These are phyloP conservation scores for Florisuga fusca DNA, from an alignment of 2,797 vertebrate genomes.

Conservation along the genomic window DNA sequence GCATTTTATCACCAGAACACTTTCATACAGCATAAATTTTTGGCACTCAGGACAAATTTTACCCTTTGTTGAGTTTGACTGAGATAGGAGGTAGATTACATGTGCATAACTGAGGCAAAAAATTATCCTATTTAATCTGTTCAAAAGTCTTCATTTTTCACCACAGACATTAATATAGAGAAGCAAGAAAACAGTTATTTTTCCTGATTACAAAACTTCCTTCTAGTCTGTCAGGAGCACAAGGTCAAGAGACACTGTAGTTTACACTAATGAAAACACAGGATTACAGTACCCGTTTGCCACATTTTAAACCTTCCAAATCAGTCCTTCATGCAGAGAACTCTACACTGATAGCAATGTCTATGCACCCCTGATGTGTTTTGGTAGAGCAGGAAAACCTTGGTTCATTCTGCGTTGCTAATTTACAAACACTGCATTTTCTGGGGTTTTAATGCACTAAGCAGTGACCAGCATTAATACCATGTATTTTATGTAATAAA, in stretches of 20 bases:
- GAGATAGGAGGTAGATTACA: not conserved
- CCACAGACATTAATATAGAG: not conserved
- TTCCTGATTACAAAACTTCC: not conserved
- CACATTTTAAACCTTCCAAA: not conserved
- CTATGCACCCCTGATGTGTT: not conserved
- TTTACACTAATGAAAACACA: not conserved
- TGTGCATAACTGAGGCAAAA: not conserved
- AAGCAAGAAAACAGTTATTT: not conserved
- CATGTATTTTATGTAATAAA: conserved; percentile 3
- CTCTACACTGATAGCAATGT: rapidly evolving
- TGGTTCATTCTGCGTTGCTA: not conserved
- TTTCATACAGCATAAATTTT: not conserved
- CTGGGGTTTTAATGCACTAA: not conserved
- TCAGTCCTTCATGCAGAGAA: not conserved
- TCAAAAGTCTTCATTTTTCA: not conserved
- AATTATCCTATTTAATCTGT: not conserved
- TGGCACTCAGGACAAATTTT: not conserved
- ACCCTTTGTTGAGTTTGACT: not conserved
- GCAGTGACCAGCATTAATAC: not conserved
- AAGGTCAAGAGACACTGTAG: not conserved
- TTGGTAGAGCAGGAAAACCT: not conserved
- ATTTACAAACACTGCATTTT: not conserved
- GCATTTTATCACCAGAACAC: not conserved
- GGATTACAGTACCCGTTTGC: not conserved
- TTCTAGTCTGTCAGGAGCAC: not conserved